These are phyloP conservation scores for Leptinotarsa peninsularis DNA, from an alignment of 2,888 invertebrate genomes.

Conservation along the genomic window DNA sequence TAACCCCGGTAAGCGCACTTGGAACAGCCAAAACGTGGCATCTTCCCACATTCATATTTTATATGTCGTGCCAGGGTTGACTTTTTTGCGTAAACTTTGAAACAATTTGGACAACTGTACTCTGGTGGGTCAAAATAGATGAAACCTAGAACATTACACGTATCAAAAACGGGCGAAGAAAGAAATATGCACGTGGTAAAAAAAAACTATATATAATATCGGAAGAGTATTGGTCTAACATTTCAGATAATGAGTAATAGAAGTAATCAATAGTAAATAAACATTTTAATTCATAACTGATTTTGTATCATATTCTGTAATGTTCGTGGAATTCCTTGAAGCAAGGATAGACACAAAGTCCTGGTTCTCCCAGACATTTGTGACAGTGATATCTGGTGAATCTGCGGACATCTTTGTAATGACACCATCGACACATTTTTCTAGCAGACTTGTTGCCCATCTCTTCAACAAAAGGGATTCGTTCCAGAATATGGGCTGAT, in stretches of 20 bases:
- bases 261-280: neutral
- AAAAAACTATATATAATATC: slow-evolving; percentile 17
- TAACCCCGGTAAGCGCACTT: slow-evolving; percentile 57
- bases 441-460: slow-evolving; percentile 45
- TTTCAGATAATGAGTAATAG: neutral
- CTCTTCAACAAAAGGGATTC: slow-evolving; percentile 44
- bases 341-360: slow-evolving; percentile 47
- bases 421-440: slow-evolving; percentile 47
- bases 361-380: slow-evolving; percentile 45
- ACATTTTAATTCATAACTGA: neutral
- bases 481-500: slow-evolving; percentile 40
- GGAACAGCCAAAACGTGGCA: slow-evolving; percentile 59
- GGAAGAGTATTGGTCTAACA: slow-evolving; percentile 5
- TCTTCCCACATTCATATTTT: slow-evolving; percentile 60
- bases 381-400: slow-evolving; percentile 47
- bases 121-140: slow-evolving; percentile 48
- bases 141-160: slow-evolving; percentile 45
- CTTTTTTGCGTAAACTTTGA: slow-evolving; percentile 54
- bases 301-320: slow-evolving; percentile 30
- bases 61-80: slow-evolving; percentile 55
- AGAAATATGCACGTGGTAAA: slow-evolving; percentile 16
- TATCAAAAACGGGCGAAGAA: slow-evolving; percentile 36
- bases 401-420: slow-evolving; percentile 40
- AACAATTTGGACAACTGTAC: slow-evolving; percentile 50
- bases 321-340: slow-evolving; percentile 47